These are phyloP conservation scores for Stictocephala bisonia DNA, from an alignment of 2,888 invertebrate genomes.

Conservation along the genomic window DNA sequence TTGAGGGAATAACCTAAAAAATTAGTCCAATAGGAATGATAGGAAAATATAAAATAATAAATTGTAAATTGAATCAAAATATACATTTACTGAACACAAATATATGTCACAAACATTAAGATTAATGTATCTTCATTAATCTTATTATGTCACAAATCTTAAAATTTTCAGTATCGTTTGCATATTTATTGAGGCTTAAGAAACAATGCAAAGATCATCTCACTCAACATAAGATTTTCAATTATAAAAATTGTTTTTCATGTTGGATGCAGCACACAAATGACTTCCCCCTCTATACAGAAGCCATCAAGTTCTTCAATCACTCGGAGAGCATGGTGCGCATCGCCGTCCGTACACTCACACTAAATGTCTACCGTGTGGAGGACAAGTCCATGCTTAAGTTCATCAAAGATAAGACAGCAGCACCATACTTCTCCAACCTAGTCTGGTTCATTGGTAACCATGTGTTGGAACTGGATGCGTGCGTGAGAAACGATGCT, in stretches of 20 bases:
- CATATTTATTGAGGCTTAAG: neutral
- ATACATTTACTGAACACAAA: no score
- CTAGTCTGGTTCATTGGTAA: conserved; percentile 99
- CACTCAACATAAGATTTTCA: neutral
- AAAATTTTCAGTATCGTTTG: neutral
- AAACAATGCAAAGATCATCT: neutral
- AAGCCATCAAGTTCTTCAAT: conserved; percentile 99
- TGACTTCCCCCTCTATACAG: conserved; percentile 98
- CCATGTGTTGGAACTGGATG: conserved; percentile 95
- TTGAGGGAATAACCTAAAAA: no score
- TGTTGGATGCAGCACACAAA: conserved; percentile 92
- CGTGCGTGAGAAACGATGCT: conserved; percentile 93
- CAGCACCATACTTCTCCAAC: conserved; percentile 98
- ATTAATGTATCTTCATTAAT: neutral
- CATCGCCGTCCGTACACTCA: conserved; percentile 97
- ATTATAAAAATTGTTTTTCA: neutral
- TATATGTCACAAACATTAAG: no score
- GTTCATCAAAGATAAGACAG: conserved; percentile 95
- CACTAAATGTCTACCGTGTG: conserved; percentile 95
- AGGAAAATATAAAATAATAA: no score
- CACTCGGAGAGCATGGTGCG: conserved; percentile 99
- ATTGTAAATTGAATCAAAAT: no score
- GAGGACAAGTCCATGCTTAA: conserved; percentile 95
- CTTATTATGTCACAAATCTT: conserved; percentile 26
- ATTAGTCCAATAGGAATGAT: no score